Evolutionary conservation across 2,888 invertebrate species (phyloP).

Genomic region (Eilema sororculum): DNA sequence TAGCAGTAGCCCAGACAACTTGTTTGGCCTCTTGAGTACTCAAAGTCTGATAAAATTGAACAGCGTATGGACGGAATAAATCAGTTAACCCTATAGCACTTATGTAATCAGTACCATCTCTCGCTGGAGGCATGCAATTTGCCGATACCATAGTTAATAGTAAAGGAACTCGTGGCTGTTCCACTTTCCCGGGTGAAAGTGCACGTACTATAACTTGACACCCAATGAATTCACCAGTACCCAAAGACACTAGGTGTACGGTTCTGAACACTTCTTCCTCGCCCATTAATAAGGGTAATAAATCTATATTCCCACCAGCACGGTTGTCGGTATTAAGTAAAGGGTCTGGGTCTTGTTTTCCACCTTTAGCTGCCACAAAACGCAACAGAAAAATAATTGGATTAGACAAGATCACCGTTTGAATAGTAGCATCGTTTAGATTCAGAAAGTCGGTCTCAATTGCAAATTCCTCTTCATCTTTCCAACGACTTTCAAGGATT

Average conservation of each 20-base stretch:
- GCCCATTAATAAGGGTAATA: constrained; percentile 74
- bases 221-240: constrained; percentile 60
- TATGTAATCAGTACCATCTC: constrained; percentile 74
- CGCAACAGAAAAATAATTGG: constrained; percentile 76
- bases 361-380: constrained; percentile 56
- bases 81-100: constrained; percentile 71
- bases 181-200: constrained; percentile 49
- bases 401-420: constrained; percentile 59
- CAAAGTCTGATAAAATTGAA: constrained; percentile 72
- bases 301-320: constrained; percentile 74
- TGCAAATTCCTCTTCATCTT: constrained; percentile 47
- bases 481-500: constrained; percentile 69
- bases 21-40: constrained; percentile 64
- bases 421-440: constrained; percentile 59
- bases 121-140: constrained; percentile 72
- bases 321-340: constrained; percentile 69
- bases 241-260: constrained; percentile 59
- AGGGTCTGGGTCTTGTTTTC: constrained; percentile 70
- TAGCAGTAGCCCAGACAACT: constrained; percentile 72
- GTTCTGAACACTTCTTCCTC: constrained; percentile 63
- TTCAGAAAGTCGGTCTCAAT: constrained; percentile 60
- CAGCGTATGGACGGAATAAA: constrained; percentile 54
- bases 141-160: constrained; percentile 74
- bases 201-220: constrained; percentile 63
- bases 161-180: constrained; percentile 58